Conservation (phyloP, 2,888 invertebrate species). For the Thymelicus acteon region DNA sequence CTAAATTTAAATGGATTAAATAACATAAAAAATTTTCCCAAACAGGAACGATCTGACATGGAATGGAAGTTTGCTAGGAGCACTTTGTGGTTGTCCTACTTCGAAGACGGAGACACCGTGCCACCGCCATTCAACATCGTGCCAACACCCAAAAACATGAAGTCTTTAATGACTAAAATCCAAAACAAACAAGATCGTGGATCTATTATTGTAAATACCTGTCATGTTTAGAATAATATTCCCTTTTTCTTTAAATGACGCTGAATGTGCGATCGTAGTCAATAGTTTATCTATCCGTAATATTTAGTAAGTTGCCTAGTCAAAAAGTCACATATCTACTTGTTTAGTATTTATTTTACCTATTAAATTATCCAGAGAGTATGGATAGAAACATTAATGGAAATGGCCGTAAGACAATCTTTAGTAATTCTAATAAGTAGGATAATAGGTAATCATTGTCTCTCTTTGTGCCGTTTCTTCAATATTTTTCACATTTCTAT, state of each 20-base stretch:
- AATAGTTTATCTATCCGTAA: too few species aligned
- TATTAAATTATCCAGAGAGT: too few species aligned
- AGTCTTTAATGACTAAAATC: conserved; percentile 67
- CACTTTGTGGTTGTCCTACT: conserved; percentile 98
- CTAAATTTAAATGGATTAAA: too few species aligned
- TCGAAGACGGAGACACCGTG: conserved; percentile 95
- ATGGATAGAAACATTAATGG: too few species aligned
- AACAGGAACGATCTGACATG: conserved; percentile 95
- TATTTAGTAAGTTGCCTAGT: too few species aligned
- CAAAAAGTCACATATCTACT: too few species aligned
- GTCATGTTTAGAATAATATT: background rate
- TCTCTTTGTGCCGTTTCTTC: background rate
- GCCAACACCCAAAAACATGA: conserved; percentile 91
- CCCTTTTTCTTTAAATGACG: too few species aligned
- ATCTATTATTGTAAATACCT: conserved; percentile 69
- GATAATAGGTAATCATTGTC: too few species aligned
- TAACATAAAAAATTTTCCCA: background rate
- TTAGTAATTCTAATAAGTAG: too few species aligned
- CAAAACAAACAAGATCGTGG: conserved; percentile 65
- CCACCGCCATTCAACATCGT: conserved; percentile 98
- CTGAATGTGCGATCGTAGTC: too few species aligned
- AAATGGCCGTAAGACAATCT: too few species aligned
- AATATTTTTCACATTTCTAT: background rate
- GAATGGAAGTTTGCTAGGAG: conserved; percentile 99
- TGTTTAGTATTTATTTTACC: too few species aligned